Percentiles rank a stretch among this genome's conserved stretches.
These are phyloP conservation scores for Cotesia congregata DNA, from an alignment of 2,888 invertebrate genomes.

Conservation along the genomic window DNA sequence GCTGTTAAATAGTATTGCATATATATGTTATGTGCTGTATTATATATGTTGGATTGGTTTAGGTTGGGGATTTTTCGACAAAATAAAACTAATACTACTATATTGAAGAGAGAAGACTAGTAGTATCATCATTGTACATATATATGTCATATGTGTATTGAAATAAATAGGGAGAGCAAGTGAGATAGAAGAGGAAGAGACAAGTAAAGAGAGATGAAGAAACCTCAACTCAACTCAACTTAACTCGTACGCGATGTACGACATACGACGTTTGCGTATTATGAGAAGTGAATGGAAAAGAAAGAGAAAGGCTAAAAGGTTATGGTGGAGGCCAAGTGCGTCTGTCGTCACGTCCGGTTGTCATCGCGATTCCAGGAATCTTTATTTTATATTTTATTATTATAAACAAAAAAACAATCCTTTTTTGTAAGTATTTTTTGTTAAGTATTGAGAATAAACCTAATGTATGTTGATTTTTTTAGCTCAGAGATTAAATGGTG, in stretches of 20 bases:
- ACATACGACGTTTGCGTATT: background rate
- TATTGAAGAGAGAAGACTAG: background rate
- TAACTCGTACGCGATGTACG: constrained; percentile 25
- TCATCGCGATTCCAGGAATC: constrained; percentile 21
- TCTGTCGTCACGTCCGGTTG: constrained; percentile 32
- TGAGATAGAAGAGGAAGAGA: constrained; percentile 28
- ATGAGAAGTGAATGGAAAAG: constrained; percentile 38
- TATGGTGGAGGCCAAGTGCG: constrained; percentile 30
- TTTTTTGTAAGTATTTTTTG: too few species aligned
- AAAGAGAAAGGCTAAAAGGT: constrained; percentile 33
- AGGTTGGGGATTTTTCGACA: background rate
- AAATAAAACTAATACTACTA: background rate
- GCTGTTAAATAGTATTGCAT: background rate
- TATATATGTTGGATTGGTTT: background rate
- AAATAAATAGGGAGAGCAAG: constrained; percentile 21
- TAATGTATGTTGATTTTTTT: constrained; percentile 1
- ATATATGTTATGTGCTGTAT: background rate
- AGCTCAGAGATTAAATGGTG: too few species aligned
- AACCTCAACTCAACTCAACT: constrained; percentile 1
- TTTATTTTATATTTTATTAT: background rate
- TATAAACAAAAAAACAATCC: background rate
- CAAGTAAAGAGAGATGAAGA: constrained; percentile 29
- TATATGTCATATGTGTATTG: background rate
- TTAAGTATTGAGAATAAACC: too few species aligned
- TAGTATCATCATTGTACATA: background rate